Percentiles rank a stretch among this genome's conserved stretches.
Evolutionary conservation across 2,113 vertebrate genomes (phyloP).

Genomic region (Chionodraco myersi): DNA sequence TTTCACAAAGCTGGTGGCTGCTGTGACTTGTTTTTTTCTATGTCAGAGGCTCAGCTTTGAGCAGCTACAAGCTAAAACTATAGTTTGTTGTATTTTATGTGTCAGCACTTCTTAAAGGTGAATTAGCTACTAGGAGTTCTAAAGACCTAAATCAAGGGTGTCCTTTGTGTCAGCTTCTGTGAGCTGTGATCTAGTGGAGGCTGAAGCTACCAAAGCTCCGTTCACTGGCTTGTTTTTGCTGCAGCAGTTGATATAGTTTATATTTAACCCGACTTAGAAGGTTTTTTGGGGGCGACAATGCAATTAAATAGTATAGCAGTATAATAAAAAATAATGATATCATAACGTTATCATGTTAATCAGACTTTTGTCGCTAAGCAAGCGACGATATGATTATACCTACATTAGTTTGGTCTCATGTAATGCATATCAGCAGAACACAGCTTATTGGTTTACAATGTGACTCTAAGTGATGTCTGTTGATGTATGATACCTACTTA

Average conservation of each 20-base stretch:
- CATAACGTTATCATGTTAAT: background rate
- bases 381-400: background rate
- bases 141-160: constrained; percentile 4
- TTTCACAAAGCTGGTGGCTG: constrained; percentile 38
- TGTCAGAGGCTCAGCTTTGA: constrained; percentile 22
- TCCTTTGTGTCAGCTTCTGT: constrained; percentile 14
- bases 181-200: background rate
- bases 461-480: background rate
- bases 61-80: constrained; percentile 15
- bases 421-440: background rate
- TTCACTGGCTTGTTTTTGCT: background rate
- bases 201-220: background rate
- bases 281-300: background rate
- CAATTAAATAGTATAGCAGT: background rate
- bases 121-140: constrained; percentile 10
- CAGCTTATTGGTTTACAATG: background rate
- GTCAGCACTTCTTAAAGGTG: constrained; percentile 32
- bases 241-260: background rate
- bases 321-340: background rate
- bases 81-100: constrained; percentile 27
- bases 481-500: background rate
- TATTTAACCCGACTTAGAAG: background rate
- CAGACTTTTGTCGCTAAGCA: background rate
- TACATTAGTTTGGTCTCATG: background rate
- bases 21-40: background rate